Base-by-base conservation (phyloP, 2,888 invertebrate genomes). In the Hyposoter didymator region DNA sequence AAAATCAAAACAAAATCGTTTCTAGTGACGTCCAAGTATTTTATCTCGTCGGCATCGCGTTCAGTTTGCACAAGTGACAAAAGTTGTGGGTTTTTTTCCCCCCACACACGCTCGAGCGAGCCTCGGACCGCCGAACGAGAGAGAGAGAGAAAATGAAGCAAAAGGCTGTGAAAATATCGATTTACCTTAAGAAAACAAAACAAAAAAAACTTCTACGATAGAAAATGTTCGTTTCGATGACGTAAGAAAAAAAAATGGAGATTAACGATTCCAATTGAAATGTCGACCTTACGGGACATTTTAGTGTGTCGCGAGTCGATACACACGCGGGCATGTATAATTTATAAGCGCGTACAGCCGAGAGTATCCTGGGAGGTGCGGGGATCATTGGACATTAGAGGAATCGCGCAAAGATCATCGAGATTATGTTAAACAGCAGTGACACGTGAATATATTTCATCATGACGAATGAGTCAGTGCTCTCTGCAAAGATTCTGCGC, bases 271-370 rank as follows among this genome's bases (percentile, higher is more conserved):
- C 81, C 49, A 86, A 84, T 22, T 78, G 28, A 59, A 67, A 84
- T 89, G 88, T 87, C 88, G 89, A 89, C 87, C 89, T 89, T 88
- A 86, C 43, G 28, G 75, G 17, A 62, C 62, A 45, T 17, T 67
- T 59, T 72, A 35, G 32, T 49, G 49, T 43, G 43, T 43, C 67
- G 22, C 67, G 22, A 43, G 39, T 6, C 22, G 45, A 67, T 43
- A 3, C 14, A 32, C 59, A 3, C 14, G 19, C 59, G 12, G 43
- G 28, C 59, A 74, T 74, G 22, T 43, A 59, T 74, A 8, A 74
- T 59, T 59, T 47, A 69, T 69, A 43, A 69, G 45, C 69, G 69
- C 43, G 8, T 28, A 28, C 45, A 39, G 10, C 45, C 4, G 45
- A 17, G 45, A 28, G 43, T 69, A 17, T 72, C 6, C n/a, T 49